Evolutionary conservation across 2,888 invertebrate genomes (phyloP), one percentile per base, ranked within the genome.

Genomic region (Drosophila hamatofila): DNA sequence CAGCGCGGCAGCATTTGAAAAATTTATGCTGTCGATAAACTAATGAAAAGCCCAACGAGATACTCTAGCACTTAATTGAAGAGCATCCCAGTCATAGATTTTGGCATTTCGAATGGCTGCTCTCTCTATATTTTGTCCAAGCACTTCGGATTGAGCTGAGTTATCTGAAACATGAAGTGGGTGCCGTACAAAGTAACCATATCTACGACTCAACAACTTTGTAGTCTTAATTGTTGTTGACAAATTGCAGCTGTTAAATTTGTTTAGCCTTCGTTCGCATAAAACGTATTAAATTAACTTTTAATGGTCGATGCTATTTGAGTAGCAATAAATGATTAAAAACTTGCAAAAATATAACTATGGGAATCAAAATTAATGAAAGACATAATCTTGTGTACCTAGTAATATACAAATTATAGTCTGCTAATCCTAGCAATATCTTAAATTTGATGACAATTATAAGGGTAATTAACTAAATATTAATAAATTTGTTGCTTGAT

Each of bases 11-110:
- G 51, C 80, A 88, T 84, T 85, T 84, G 86, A 80, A 81, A 75
- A 75, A 86, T 84, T 69, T 87, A 63, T 62, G 81, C 79, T 73
- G 68, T 74, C 80, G 89, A 87, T 87, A 87, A 88, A 88, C 81
- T 87, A 87, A 87, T 89, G 88, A 87, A 89, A 89, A 85, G 80
- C 72, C 66, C 67, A 78, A 74, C 69, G 18, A 69, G 78, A 80
- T 82, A 73, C 72, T 72, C 68, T 61, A 69, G 74, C 80, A 65
- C 79, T 68, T 84, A 86, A 85, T 85, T 88, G 86, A 71, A 71
- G 81, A 75, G 83, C 61, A 80, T 59, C 68, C 69, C 62, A 72
- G 39, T 60, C 72, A 74, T 73, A 78, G 84, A 84, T 75, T 80
- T 67, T 23, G 49, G 41, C 39, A 39, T 16, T 39, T 39, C 39